Conservation (phyloP, 2,113 vertebrate genomes). For the Serinus canaria region DNA sequence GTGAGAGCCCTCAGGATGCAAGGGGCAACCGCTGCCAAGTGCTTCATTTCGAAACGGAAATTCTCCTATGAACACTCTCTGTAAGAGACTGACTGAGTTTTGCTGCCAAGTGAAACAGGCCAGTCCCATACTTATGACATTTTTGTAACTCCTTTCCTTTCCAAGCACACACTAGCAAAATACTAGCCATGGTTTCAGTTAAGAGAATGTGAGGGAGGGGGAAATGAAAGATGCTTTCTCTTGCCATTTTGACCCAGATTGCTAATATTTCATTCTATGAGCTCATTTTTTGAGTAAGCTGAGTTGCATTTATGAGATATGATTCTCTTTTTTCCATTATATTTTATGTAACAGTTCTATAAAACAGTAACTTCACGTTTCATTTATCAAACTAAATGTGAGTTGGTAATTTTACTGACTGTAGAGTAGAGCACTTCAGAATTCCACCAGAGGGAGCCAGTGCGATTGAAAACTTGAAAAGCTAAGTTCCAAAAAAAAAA, state of each 20-base stretch:
- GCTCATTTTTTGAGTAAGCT: neutral
- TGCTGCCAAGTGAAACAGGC: neutral
- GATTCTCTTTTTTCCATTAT: neutral
- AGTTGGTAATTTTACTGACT: neutral
- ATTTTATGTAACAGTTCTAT: neutral
- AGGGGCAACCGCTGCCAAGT: neutral
- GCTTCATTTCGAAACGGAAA: neutral
- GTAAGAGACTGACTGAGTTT: neutral
- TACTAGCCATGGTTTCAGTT: neutral
- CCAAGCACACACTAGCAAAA: neutral
- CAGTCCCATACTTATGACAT: neutral
- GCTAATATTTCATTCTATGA: neutral
- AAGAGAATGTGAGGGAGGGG: neutral
- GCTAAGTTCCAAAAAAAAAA: neutral
- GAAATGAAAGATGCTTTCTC: neutral
- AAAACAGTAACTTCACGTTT: neutral
- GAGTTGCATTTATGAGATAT: neutral
- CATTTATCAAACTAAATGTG: neutral
- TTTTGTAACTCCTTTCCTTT: neutral
- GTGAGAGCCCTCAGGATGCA: neutral
- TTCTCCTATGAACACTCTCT: neutral
- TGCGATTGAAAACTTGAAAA: neutral
- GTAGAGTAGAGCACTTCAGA: neutral
- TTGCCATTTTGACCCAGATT: neutral
- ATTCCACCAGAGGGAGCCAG: constrained; percentile 56